A percentile compares a stretch with the other conserved stretches of the same genome.
These are phyloP conservation scores for Suillia variegata DNA, from an alignment of 2,888 invertebrate species.

Conservation along the genomic window DNA sequence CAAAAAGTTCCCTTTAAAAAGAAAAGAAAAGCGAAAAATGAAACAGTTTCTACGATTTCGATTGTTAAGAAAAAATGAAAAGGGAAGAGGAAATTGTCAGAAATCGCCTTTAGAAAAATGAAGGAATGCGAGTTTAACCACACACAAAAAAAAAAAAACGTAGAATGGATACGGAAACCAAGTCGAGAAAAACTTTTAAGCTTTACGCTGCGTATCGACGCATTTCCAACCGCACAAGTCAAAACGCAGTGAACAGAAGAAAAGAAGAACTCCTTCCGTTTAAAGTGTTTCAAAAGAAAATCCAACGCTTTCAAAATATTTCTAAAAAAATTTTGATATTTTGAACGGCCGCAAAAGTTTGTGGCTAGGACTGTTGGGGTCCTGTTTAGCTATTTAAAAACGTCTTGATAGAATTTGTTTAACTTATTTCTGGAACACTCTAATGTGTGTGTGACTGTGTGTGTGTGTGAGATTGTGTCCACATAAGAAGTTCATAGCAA, in stretches of 20 bases:
- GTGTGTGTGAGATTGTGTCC: slow-evolving; percentile 16
- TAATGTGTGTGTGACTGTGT: not conserved
- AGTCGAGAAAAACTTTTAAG: slow-evolving; percentile 44
- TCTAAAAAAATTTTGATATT: too few relatives aligned
- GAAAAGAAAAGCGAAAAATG: slow-evolving; percentile 6
- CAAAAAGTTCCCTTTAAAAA: slow-evolving; percentile 48
- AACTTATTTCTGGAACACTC: too few relatives aligned
- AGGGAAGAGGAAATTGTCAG: slow-evolving; percentile 8
- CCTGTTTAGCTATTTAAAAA: too few relatives aligned
- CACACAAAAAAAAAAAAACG: slow-evolving; percentile 13
- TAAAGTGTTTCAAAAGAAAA: not conserved
- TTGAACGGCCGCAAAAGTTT: too few relatives aligned
- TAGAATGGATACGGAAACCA: too few relatives aligned
- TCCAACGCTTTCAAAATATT: too few relatives aligned
- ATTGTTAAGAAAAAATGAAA: slow-evolving; percentile 13
- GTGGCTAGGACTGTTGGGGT: too few relatives aligned
- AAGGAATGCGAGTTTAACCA: slow-evolving; percentile 2
- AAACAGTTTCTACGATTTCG: too few relatives aligned
- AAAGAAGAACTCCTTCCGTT: not conserved
- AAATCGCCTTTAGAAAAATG: slow-evolving; percentile 6
- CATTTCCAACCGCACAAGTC: slow-evolving; percentile 5
- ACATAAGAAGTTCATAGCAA: slow-evolving; percentile 46
- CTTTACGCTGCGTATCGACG: slow-evolving; percentile 41
- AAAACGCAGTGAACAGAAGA: slow-evolving; percentile 15
- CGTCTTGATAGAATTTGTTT: too few relatives aligned